Conservation (phyloP, 2,888 invertebrate species). For the Leucophora obtusa region DNA sequence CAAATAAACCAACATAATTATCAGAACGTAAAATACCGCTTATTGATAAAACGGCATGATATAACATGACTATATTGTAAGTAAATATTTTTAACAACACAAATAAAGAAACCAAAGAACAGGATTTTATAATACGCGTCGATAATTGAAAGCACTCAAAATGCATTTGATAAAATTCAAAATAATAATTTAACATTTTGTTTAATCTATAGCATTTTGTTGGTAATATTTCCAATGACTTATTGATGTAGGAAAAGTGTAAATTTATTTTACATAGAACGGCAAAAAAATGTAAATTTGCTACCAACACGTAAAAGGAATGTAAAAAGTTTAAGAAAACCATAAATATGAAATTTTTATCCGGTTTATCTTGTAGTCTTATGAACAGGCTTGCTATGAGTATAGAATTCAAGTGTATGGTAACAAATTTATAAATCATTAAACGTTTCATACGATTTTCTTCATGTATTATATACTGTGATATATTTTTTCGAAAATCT, state of each 20-base stretch:
- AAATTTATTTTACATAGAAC: not conserved
- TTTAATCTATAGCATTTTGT: not conserved
- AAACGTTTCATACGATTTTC: not conserved
- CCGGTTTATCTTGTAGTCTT: not conserved
- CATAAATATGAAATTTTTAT: not conserved
- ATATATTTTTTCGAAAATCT: not conserved
- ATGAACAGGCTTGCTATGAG: not conserved
- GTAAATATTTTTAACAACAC: conserved; percentile 22
- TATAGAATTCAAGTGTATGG: not conserved
- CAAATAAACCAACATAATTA: not conserved
- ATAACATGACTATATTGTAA: conserved; percentile 3
- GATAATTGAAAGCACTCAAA: conserved; percentile 13
- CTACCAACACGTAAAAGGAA: not conserved
- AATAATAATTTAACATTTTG: not conserved
- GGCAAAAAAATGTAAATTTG: conserved; percentile 16
- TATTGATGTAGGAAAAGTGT: conserved; percentile 14
- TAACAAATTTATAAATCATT: conserved; percentile 21
- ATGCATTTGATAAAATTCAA: conserved; percentile 10
- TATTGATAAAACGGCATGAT: conserved; percentile 13
- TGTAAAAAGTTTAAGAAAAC: not conserved
- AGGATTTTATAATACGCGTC: not conserved
- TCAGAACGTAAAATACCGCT: not conserved
- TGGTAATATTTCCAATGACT: not conserved
- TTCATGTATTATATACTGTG: not conserved
- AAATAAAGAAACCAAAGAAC: not conserved